Percentiles rank a stretch among this genome's conserved stretches.
Evolutionary conservation across 2,888 invertebrate genomes (phyloP).

Genomic region (Eupithecia insigniata): DNA sequence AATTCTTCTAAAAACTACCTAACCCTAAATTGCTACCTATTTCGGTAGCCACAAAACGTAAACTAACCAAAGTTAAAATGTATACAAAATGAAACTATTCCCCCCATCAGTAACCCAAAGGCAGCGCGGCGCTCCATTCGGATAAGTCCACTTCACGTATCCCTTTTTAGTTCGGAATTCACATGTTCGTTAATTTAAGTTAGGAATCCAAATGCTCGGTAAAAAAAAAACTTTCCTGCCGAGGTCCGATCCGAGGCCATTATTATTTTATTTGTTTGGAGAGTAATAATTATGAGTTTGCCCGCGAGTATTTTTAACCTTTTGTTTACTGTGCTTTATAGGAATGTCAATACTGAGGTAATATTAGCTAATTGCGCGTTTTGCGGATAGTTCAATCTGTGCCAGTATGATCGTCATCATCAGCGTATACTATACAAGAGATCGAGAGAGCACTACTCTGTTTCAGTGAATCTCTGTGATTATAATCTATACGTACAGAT

Average conservation of each 20-base stretch:
- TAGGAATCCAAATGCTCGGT: constrained; percentile 1
- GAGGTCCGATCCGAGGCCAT: constrained; percentile 3
- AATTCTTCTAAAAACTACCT: neutral
- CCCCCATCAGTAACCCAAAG: constrained; percentile 30
- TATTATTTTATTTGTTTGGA: neutral
- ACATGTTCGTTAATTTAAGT: constrained; percentile 5
- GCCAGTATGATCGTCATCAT: neutral
- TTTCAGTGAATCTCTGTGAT: too few relatives aligned
- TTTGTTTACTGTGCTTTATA: neutral
- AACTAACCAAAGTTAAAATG: neutral
- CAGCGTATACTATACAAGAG: neutral
- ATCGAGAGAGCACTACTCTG: too few relatives aligned
- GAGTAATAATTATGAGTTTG: neutral
- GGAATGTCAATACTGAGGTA: neutral
- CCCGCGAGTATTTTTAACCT: neutral
- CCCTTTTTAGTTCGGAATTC: constrained; percentile 23
- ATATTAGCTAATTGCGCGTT: neutral
- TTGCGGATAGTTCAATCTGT: neutral
- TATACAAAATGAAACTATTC: constrained; percentile 3
- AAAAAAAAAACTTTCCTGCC: constrained; percentile 9
- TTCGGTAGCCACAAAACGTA: neutral
- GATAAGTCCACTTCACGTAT: constrained; percentile 27
- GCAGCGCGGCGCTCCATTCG: neutral
- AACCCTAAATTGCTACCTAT: neutral
- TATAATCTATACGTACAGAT: too few relatives aligned